Percentiles rank a stretch among this genome's conserved stretches.
Evolutionary conservation across 2,888 invertebrate species (phyloP).

Genomic region (Hedychridium roseum): DNA sequence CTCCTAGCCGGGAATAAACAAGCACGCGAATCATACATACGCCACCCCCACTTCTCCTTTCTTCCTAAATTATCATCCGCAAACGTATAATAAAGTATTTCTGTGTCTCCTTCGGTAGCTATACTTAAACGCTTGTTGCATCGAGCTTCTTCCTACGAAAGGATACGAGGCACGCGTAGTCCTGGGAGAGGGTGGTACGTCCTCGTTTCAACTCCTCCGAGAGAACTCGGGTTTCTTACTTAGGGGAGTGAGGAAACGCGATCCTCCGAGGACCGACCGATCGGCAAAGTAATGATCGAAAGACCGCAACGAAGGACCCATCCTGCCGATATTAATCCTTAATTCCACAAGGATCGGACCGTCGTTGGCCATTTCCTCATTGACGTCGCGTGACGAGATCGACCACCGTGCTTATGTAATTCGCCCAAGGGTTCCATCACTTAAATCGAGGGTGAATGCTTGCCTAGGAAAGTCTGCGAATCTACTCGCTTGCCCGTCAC

Average conservation of each 20-base stretch:
- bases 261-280: constrained; percentile 14
- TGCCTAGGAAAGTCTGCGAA: too few species aligned
- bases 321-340: constrained; percentile 28
- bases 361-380: constrained; percentile 52
- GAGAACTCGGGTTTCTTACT: neutral
- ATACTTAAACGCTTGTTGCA: neutral
- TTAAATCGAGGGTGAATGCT: too few species aligned
- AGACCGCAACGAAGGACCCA: too few species aligned
- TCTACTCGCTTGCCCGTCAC: too few species aligned
- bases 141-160: neutral
- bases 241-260: constrained; percentile 23
- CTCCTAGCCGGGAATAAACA: neutral
- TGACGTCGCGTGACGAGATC: constrained; percentile 46
- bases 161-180: neutral
- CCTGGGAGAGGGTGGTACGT: neutral
- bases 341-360: constrained; percentile 28
- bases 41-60: neutral
- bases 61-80: neutral
- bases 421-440: too few species aligned
- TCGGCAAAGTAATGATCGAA: neutral
- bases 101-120: neutral
- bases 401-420: constrained; percentile 31
- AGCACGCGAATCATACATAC: neutral
- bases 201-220: neutral
- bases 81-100: neutral